A percentile compares a stretch with the other conserved stretches of the same genome.
phyloP scores from a whole-genome alignment of 2,113 vertebrate species.

The Donacobius atricapilla region DNA sequence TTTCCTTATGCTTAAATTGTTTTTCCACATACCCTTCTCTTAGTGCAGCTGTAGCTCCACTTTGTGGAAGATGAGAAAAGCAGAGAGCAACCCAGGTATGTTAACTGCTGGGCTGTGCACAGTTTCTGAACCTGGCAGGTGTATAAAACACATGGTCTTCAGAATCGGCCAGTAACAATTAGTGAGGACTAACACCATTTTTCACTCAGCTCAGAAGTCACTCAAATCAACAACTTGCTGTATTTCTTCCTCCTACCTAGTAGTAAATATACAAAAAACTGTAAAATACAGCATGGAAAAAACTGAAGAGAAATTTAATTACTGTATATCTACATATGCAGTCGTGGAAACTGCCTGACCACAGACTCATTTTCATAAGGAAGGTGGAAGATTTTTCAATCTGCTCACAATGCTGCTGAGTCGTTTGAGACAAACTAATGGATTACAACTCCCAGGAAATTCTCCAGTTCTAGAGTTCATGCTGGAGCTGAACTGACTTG shows the following conservation, averaged over 20 bases:
- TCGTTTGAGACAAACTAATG: neutral
- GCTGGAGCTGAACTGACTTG: neutral
- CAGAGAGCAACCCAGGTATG: neutral
- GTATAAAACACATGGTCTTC: neutral
- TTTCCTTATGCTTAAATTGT: neutral
- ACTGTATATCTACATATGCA: neutral
- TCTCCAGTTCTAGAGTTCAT: neutral
- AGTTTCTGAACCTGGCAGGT: neutral
- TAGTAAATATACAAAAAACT: neutral
- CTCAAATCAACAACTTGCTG: neutral
- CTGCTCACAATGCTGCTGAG: neutral
- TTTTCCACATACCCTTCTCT: neutral
- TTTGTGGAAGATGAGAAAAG: conserved; percentile 69
- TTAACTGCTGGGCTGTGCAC: neutral
- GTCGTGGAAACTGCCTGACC: neutral
- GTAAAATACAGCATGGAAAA: neutral
- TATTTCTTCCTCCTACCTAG: neutral
- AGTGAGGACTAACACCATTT: neutral
- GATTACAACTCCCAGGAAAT: neutral
- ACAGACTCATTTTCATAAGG: neutral
- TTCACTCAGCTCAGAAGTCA: neutral
- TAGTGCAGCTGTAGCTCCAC: conserved; percentile 74
- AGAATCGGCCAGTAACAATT: neutral
- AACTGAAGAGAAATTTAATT: neutral
- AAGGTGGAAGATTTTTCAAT: neutral